phyloP scores from a whole-genome alignment of 2,797 vertebrate genomes.

The Anisognathus igniventris region DNA sequence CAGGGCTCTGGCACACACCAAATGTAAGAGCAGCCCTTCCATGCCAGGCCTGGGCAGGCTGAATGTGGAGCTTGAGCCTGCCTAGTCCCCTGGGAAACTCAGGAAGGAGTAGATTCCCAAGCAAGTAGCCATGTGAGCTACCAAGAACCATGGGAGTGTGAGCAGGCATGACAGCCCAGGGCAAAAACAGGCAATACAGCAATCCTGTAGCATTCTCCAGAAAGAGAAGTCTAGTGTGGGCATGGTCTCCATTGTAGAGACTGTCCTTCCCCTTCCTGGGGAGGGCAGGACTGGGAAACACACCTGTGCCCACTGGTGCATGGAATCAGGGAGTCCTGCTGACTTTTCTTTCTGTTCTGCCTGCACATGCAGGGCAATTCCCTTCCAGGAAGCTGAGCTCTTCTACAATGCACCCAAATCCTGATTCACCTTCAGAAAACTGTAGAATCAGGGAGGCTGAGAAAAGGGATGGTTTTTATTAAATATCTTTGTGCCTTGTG shows the following conservation, averaged over 20 bases:
- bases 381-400: not conserved
- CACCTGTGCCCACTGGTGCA: fast-evolving
- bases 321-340: not conserved
- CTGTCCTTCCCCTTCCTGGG: not conserved
- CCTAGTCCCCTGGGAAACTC: not conserved
- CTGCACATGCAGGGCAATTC: fast-evolving
- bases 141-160: not conserved
- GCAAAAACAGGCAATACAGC: not conserved
- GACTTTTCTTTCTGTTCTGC: not conserved
- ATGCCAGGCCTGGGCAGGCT: not conserved
- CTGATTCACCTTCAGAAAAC: not conserved
- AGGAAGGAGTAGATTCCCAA: not conserved
- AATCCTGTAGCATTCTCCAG: not conserved
- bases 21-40: not conserved
- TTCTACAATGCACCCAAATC: not conserved
- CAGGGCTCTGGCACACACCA: not conserved
- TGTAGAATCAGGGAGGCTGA: not conserved
- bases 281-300: not conserved
- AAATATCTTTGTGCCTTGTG: not conserved
- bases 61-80: not conserved
- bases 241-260: not conserved
- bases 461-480: not conserved
- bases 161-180: not conserved
- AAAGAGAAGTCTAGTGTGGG: not conserved
- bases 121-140: not conserved